Base-by-base conservation (phyloP, 2,888 invertebrate species). In the Lycaena phlaeas region DNA sequence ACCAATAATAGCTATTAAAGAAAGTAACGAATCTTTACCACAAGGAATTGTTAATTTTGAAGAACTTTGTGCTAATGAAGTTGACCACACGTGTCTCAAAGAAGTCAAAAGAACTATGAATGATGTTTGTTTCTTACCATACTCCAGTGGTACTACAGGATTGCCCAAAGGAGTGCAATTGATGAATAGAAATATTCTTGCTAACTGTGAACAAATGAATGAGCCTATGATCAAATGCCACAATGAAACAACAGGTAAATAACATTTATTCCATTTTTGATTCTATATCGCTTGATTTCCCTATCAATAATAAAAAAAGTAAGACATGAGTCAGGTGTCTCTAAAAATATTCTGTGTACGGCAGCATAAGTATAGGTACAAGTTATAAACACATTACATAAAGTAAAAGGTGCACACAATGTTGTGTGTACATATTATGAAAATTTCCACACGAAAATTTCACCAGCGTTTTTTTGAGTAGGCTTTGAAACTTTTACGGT, bases 101-200 rank as follows among this genome's bases (percentile, higher is more conserved):
- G 57, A 78, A 49, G 78, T 82, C 1, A 67, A 76, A 38, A 63
- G 85, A 41, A 61, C 52, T 31, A 54, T 77, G 0, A 81, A 88
- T 14, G 92, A 93, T 55, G 67, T 90, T 7, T 87, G 87, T 3
- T 77, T 93, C 18, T 56, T 95, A 44, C 95, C 94, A 0, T 95
- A 92, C 75, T 95, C 95, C 1, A 95, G 94, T 58, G 94, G 94
- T 0, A 96, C 96, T 0, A 95, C 95, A 0, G 96, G 96, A 0
- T 50, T 92, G 38, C 91, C 93, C 0, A 94, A 94, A 78, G 93
- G 92, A 2, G 92, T 93, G 0, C 85, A 88, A 55, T 57, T 93
- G 0, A 85, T 90, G 0, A 89, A 92, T 65, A 72, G 57, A 36
- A 89, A 88, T 62, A 57, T 90, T 5, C 61, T 88, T 6, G 62